These are phyloP conservation scores for Pristiophorus japonicus DNA, from an alignment of 2,113 vertebrate genomes.

Conservation along the genomic window DNA sequence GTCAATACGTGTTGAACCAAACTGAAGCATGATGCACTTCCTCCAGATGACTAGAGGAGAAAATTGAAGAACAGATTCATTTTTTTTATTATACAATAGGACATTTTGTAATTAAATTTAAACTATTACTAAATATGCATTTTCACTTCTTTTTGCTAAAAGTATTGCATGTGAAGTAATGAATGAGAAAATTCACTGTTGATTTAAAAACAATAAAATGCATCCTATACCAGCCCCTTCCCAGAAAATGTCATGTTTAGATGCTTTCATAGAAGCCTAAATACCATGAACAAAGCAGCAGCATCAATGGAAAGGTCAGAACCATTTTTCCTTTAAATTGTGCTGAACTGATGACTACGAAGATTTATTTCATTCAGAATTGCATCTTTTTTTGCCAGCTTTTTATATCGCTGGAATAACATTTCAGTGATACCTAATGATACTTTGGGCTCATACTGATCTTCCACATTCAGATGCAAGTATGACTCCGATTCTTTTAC, in stretches of 20 bases:
- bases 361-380: neutral
- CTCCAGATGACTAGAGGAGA: neutral
- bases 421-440: neutral
- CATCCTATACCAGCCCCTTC: neutral
- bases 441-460: neutral
- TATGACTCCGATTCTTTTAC: neutral
- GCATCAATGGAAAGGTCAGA: neutral
- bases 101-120: neutral
- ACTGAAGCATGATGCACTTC: neutral
- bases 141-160: neutral
- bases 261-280: neutral
- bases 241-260: neutral
- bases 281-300: neutral
- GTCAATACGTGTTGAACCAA: neutral
- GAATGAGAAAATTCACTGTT: neutral
- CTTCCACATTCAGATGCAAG: neutral
- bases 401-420: neutral
- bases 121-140: neutral
- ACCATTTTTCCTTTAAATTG: neutral
- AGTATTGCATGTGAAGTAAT: neutral
- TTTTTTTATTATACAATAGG: neutral
- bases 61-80: neutral
- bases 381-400: neutral
- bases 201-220: neutral
- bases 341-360: neutral